Percentiles rank a stretch among this genome's conserved stretches.
Conservation (phyloP, 2,113 vertebrate species). For the Chionis minor region DNA sequence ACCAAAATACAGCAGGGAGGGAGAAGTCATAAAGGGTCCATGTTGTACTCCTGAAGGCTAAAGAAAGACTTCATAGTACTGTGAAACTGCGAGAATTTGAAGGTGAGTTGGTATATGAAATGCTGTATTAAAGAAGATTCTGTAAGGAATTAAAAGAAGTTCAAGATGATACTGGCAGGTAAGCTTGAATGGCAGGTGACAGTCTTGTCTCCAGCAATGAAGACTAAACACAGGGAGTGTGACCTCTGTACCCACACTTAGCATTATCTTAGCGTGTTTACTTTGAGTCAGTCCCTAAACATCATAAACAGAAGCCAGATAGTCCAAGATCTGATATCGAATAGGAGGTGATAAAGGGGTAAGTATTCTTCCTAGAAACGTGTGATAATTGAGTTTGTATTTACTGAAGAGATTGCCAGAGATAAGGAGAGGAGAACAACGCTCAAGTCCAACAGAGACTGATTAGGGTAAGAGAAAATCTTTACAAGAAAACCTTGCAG, state of each 20-base stretch:
- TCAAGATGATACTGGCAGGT: neutral
- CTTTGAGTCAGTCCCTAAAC: neutral
- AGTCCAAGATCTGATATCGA: neutral
- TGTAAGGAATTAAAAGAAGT: neutral
- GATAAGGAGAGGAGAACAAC: neutral
- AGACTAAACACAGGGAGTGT: neutral
- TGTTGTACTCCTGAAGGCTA: neutral
- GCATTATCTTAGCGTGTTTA: neutral
- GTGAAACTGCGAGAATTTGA: neutral
- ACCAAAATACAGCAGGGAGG: fast-evolving
- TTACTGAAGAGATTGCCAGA: neutral
- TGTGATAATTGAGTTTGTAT: neutral
- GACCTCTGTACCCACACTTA: neutral
- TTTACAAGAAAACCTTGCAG: neutral
- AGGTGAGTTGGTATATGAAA: neutral
- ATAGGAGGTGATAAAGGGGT: neutral
- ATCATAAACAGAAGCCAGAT: neutral
- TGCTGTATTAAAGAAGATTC: neutral
- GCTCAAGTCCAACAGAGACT: neutral
- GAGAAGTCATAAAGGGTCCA: neutral
- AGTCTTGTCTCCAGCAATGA: neutral
- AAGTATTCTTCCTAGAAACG: neutral
- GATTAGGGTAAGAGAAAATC: neutral
- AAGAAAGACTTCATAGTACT: neutral
- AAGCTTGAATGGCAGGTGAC: neutral